Base-by-base conservation (phyloP, 2,113 vertebrate genomes). In the Solea senegalensis region DNA sequence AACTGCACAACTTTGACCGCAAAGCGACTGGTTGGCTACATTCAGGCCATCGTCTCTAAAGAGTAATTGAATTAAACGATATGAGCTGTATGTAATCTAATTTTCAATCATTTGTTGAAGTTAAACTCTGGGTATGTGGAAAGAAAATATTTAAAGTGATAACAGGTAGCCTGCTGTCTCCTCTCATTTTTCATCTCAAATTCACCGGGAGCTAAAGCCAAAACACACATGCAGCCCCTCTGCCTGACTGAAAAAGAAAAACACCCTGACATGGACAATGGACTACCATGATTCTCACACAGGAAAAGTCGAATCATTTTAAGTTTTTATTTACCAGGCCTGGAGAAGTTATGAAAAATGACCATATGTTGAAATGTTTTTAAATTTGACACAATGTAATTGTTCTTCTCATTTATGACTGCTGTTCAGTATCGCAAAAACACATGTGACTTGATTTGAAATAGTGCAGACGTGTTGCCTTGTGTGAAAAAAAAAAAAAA, bases 131-230 rank as follows among this genome's bases (percentile, higher is more conserved):
- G 87, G 91, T 87, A 92, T 91, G 88, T 91, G 80, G 85, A 94
- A 92, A 83, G 77, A 93, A 93, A 94, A 93, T 93, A 93, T 93
- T 92, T 92, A 65, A 91, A 91, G 87, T 91, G 90, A 93, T 93
- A 94, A 93, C 91, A 93, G 85, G 92, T 92, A 91, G 88, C 82
- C 85, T 74, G 83, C 90, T 86, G 87, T 92, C 87, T 77, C 56
- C 69, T 57, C 82, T 90, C 85, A 78, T 90, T 89, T 91, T 92
- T 86, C 91, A 88, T 86, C 78, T 90, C 73, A 58, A 73, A 87
- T 89, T 85, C 82, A 87, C 67, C 59, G 66, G 58, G 41, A 56
- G 61, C 13, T 56, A 8, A 73, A 83, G 91, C 90, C 90, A 91
- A 92, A 74, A 88, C 74, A 89, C 77, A 91, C 81, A 86, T 76